These are phyloP conservation scores for Dicrostonyx torquatus DNA, from an alignment of 2,797 vertebrate genomes.

Conservation along the genomic window DNA sequence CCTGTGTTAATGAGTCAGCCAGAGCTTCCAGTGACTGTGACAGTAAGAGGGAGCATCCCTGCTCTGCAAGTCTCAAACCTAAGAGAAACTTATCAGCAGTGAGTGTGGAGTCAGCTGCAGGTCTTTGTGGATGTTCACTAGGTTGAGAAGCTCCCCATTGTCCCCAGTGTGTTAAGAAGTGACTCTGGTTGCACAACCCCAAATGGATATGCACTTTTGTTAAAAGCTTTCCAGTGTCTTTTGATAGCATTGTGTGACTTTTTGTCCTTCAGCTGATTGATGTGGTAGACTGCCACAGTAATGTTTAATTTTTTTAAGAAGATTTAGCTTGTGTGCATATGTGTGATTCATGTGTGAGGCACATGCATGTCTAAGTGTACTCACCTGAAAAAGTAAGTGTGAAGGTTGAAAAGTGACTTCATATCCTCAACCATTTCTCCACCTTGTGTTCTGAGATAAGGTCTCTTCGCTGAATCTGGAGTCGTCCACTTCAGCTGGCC, in stretches of 20 bases:
- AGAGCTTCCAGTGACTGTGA: not conserved
- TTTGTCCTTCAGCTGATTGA: not conserved
- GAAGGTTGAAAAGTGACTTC: not conserved
- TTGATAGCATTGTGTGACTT: not conserved
- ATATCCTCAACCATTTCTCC: not conserved
- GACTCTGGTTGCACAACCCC: not conserved
- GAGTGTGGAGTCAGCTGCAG: not conserved
- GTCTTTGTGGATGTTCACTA: not conserved
- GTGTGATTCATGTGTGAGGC: not conserved
- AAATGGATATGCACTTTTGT: not conserved
- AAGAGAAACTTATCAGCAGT: not conserved
- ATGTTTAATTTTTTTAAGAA: not conserved
- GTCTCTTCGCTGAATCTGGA: not conserved
- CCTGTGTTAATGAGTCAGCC: not conserved
- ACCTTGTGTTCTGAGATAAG: not conserved
- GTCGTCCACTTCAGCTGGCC: not conserved
- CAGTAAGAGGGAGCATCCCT: not conserved
- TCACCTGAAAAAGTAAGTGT: not conserved
- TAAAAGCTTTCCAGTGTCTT: not conserved
- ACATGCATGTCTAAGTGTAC: not conserved
- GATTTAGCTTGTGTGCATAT: not conserved
- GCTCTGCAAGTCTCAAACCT: not conserved
- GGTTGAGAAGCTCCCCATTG: not conserved
- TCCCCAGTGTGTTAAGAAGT: not conserved
- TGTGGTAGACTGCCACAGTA: not conserved